These are phyloP conservation scores for Gambusia holbrooki DNA, from an alignment of 2,113 vertebrate genomes.

Conservation along the genomic window DNA sequence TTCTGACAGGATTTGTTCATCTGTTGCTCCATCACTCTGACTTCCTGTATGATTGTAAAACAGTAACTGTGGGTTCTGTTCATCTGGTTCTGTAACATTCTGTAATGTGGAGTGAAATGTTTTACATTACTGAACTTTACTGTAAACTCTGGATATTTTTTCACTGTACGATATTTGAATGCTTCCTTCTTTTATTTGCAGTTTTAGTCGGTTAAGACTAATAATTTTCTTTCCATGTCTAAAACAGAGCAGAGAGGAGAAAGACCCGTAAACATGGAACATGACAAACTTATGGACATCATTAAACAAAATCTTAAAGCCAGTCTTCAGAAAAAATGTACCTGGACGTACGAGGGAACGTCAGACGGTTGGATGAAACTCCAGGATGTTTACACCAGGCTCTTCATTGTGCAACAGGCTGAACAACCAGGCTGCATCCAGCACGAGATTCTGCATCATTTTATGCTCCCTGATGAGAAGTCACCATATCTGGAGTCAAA, in stretches of 20 bases:
- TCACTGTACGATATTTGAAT: neutral
- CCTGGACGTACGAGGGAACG: slow-evolving; percentile 7
- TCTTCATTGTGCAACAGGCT: neutral
- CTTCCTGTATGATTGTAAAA: too few species aligned
- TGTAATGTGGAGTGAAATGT: too few species aligned
- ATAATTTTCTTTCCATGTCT: neutral
- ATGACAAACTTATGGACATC: neutral
- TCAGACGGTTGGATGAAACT: accelerated
- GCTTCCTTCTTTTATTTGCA: neutral
- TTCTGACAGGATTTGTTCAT: too few species aligned
- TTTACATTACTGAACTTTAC: too few species aligned
- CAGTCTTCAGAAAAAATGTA: neutral
- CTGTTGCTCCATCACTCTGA: too few species aligned
- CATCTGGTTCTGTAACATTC: too few species aligned
- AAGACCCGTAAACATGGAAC: slow-evolving; percentile 3
- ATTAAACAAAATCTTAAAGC: slow-evolving; percentile 20
- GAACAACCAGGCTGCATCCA: accelerated
- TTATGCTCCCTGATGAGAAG: neutral
- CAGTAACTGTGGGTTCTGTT: too few species aligned
- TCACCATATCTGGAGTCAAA: accelerated
- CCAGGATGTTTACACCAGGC: neutral
- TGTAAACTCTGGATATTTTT: too few species aligned
- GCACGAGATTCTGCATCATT: slow-evolving; percentile 1
- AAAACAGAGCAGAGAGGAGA: neutral
- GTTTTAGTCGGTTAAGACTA: neutral